phyloP scores from a whole-genome alignment of 2,113 vertebrate species.

The Sula dactylatra region DNA sequence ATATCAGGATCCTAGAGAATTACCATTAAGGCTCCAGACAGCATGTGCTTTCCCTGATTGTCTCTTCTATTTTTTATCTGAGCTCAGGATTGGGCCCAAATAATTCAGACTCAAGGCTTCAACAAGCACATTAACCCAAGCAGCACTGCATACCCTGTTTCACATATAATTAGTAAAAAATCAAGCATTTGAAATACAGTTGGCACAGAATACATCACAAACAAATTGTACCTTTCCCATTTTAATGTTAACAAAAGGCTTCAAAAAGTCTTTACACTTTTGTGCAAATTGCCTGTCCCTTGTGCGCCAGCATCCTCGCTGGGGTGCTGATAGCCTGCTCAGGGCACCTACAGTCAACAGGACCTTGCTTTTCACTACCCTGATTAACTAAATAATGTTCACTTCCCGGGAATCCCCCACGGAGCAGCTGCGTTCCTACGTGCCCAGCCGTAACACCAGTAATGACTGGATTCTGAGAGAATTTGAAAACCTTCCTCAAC shows the following conservation, averaged over 20 bases:
- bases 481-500: slow-evolving; percentile 69
- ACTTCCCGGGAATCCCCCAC: slow-evolving; percentile 34
- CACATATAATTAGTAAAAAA: background rate
- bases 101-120: background rate
- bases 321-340: slow-evolving; percentile 35
- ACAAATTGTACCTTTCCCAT: background rate
- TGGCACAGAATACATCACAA: background rate
- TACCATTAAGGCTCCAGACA: background rate
- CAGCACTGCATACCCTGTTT: background rate
- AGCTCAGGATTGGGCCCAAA: background rate
- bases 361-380: slow-evolving; percentile 37
- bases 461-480: slow-evolving; percentile 69
- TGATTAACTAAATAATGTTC: slow-evolving; percentile 60
- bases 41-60: background rate
- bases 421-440: slow-evolving; percentile 28
- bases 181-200: background rate
- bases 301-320: background rate
- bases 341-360: slow-evolving; percentile 46
- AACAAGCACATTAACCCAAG: background rate
- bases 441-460: slow-evolving; percentile 16
- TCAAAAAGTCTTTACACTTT: slow-evolving; percentile 15
- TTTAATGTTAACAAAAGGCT: slow-evolving; percentile 2
- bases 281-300: slow-evolving; percentile 25
- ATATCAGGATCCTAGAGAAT: slow-evolving; percentile 11
- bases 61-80: background rate